A percentile compares a stretch with the other conserved stretches of the same genome.
Conservation (phyloP, 2,797 vertebrate species). For the Macroramphosus scolopax region DNA sequence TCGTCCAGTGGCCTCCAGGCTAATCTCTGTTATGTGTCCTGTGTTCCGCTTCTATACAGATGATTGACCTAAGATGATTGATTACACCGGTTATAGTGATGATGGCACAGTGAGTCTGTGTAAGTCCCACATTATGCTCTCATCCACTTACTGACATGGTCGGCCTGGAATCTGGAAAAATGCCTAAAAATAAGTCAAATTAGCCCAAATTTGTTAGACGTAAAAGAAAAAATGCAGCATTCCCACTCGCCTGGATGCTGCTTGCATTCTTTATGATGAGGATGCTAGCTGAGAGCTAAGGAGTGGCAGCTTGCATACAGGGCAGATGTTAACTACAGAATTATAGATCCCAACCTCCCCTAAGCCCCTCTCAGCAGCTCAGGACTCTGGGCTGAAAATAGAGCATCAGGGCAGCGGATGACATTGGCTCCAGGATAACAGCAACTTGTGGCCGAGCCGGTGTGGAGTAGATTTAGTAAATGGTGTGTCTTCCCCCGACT, state of each 20-base stretch:
- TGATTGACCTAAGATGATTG: conserved; percentile 58
- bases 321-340: conserved; percentile 76
- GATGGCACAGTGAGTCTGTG: conserved; percentile 33
- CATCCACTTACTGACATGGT: conserved; percentile 20
- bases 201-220: background rate
- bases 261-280: conserved; percentile 31
- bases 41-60: conserved; percentile 18
- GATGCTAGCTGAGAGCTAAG: conserved; percentile 46
- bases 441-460: conserved; percentile 50
- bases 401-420: conserved; percentile 65
- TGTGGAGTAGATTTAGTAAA: conserved; percentile 68
- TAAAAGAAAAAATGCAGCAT: background rate
- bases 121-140: conserved; percentile 57
- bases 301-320: conserved; percentile 42
- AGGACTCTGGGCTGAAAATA: conserved; percentile 73
- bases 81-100: conserved; percentile 49
- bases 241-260: background rate
- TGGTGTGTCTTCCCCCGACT: conserved; percentile 46
- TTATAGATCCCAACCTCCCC: conserved; percentile 68
- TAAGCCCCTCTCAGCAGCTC: conserved; percentile 78
- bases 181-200: conserved; percentile 15
- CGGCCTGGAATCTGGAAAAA: conserved; percentile 20
- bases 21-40: conserved; percentile 43
- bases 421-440: conserved; percentile 64
- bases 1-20: conserved; percentile 13